Evolutionary conservation across 1,140 invertebrate genomes (phyloP).

Genomic region (Drosophila sproati): DNA sequence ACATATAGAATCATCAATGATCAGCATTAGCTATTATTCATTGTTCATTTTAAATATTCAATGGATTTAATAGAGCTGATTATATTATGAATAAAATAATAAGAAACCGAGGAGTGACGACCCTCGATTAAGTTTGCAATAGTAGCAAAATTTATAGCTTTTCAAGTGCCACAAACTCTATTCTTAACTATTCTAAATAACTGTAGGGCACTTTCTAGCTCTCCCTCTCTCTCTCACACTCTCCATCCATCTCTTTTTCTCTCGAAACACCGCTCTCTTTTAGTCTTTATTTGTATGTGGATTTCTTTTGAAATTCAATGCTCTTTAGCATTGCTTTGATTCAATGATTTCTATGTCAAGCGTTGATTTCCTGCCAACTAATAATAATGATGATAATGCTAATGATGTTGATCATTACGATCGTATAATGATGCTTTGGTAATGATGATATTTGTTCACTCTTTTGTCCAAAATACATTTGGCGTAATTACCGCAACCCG

Average conservation of each 20-base stretch:
- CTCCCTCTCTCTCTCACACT: too few relatives aligned
- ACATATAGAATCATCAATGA: too few relatives aligned
- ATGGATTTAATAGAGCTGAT: too few relatives aligned
- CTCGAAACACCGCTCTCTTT: not conserved
- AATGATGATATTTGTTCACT: conserved; percentile 21
- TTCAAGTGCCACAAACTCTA: too few relatives aligned
- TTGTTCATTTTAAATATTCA: too few relatives aligned
- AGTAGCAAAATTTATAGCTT: not conserved
- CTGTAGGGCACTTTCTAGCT: too few relatives aligned
- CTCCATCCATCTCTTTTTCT: too few relatives aligned
- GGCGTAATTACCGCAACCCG: conserved; percentile 56
- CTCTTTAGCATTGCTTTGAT: conserved; percentile 50
- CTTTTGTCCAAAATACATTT: conserved; percentile 51
- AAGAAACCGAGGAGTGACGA: too few relatives aligned
- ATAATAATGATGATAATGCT: conserved; percentile 6
- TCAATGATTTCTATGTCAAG: conserved; percentile 72
- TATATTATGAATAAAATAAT: too few relatives aligned
- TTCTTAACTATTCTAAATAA: too few relatives aligned
- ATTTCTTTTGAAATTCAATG: conserved; percentile 9
- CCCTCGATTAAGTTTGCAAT: not conserved
- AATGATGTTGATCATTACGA: conserved; percentile 5
- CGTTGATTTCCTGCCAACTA: conserved; percentile 60
- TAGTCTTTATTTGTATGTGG: not conserved
- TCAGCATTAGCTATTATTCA: too few relatives aligned
- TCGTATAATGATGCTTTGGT: not conserved